Conservation (phyloP, 2,888 invertebrate genomes). For the Rhingia campestris region DNA sequence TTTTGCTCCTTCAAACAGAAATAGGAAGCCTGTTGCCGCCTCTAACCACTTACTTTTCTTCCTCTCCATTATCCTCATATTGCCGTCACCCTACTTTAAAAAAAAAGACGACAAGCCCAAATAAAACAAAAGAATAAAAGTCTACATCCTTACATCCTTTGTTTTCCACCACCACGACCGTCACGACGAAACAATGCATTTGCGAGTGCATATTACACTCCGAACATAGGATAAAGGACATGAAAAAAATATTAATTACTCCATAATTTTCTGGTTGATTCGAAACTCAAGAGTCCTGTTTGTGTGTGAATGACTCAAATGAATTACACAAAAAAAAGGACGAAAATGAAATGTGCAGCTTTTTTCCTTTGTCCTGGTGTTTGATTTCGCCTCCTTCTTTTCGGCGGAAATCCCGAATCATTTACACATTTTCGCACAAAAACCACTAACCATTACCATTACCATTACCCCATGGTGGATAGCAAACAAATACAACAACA, state of each 20-base stretch:
- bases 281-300: conserved; percentile 79
- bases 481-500: conserved; percentile 48
- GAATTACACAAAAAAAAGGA: conserved; percentile 67
- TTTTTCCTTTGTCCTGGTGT: conserved; percentile 42
- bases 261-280: conserved; percentile 81
- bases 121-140: conserved; percentile 54
- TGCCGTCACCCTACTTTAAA: conserved; percentile 29
- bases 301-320: conserved; percentile 72
- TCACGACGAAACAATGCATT: conserved; percentile 60
- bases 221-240: conserved; percentile 52
- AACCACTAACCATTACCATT: conserved; percentile 49
- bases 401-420: conserved; percentile 69
- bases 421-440: conserved; percentile 71
- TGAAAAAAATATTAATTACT: conserved; percentile 80
- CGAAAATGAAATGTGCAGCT: conserved; percentile 29
- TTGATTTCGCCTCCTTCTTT: neutral
- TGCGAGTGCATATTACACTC: conserved; percentile 62
- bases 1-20: neutral
- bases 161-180: conserved; percentile 30
- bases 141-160: conserved; percentile 62
- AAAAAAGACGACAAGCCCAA: conserved; percentile 13
- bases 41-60: conserved; percentile 53
- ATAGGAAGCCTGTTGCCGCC: conserved; percentile 65
- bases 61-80: conserved; percentile 65
- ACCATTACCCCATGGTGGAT: conserved; percentile 29